phyloP scores from a whole-genome alignment of 2,797 vertebrate genomes.

The Emys orbicularis region DNA sequence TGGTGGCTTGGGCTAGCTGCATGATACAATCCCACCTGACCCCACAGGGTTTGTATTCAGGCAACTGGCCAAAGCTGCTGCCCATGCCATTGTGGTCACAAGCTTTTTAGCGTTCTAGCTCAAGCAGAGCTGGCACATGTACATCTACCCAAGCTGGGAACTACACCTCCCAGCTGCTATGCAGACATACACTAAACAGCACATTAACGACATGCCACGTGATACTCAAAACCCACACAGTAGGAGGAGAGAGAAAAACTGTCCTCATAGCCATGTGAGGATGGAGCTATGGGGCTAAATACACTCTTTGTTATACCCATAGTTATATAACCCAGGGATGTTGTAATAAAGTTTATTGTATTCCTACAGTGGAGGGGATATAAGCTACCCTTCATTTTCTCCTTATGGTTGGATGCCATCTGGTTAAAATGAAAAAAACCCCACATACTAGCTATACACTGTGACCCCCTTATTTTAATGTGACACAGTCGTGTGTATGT shows the following conservation, averaged over 20 bases:
- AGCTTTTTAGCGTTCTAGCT: background rate
- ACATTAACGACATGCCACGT: background rate
- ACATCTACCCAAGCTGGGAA: background rate
- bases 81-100: no score
- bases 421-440: background rate
- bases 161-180: background rate
- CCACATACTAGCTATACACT: background rate
- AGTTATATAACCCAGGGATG: background rate
- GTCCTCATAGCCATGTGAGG: background rate
- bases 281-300: background rate
- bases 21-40: background rate
- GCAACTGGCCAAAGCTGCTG: background rate
- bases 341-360: background rate
- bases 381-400: background rate
- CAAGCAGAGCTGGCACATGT: background rate
- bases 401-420: rapidly evolving
- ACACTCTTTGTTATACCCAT: background rate
- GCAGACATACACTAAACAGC: background rate
- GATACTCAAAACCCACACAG: background rate
- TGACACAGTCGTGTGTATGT: background rate
- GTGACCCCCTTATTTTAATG: background rate
- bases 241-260: background rate
- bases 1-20: background rate
- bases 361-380: no score
- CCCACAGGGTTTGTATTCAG: background rate